Evolutionary conservation across 2,888 invertebrate genomes (phyloP), one percentile per base, ranked within the genome.

Genomic region (Carpatolechia fugitivella): DNA sequence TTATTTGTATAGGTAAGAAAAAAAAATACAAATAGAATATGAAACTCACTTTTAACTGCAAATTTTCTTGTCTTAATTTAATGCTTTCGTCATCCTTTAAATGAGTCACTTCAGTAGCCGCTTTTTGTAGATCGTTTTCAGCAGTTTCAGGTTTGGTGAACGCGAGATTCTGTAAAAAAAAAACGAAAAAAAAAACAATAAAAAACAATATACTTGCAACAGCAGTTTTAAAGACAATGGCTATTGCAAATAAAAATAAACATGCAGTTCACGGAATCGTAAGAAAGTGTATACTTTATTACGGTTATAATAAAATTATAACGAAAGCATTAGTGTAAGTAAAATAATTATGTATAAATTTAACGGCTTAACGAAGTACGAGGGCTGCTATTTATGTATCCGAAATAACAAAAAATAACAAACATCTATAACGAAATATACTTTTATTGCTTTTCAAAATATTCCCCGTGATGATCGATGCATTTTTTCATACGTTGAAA

Each of bases 21-120:
- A 13, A 38, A 50, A 24, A 41, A 41, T 13, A 36, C 38, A 51
- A 36, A 63, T 55, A 48, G 60, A 62, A 36, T 57, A 54, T 60
- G 66, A 62, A 58, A 78, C 86, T 88, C 87, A 95, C 96, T 93
- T 95, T 97, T 77, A 98, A 92, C 84, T 93, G 93, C 70, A 96
- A 90, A 91, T 96, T 96, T 87, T 98, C 97, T 88, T 95, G 95
- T 87, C 95, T 93, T 82, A 97, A 90, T 79, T 92, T 92, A 24
- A 24, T 24, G 83, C 93, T 94, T 76, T 95, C 94, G 72, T 95
- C 94, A 80, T 95, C 95, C 76, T 95, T 92, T 75, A 97, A 91
- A 80, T 93, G 92, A 79, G 93, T 93, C 52, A 96, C 92, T 91
- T 97, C 96, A 69, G 92, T 92, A 60, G 93, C 91, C 55, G 94